Evolutionary conservation across 2,888 invertebrate genomes (phyloP), one percentile per base, ranked within the genome.

Genomic region (Hipparchia semele): DNA sequence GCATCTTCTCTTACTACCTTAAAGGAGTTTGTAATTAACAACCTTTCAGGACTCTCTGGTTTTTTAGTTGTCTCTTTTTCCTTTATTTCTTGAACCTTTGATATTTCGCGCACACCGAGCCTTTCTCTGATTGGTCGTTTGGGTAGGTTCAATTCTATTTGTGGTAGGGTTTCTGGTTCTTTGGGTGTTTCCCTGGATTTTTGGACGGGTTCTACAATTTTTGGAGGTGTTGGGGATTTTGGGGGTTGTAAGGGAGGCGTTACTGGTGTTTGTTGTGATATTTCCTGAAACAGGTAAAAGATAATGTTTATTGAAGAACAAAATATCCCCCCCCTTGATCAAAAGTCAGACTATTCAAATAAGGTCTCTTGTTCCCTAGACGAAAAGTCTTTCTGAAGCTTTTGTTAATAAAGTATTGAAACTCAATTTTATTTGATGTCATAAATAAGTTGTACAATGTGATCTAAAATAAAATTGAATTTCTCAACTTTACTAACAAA

Each of bases 81-180:
- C 76, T 82, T 86, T 9, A 75, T 76, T 79, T 88, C 86, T 6
- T 65, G 65, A 58, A 77, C 68, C 49, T 84, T 89, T n/a, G 79
- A 73, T 72, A 84, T 83, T 71, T 88, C 87, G 2, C 87, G 82
- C 10, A 81, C 81, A 5, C 94, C 94, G 2, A 94, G 86, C 73
- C 94, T 86, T 76, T 94, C 94, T 72, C 94, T 86, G 2, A 94
- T 80, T 1, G 94, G 90, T 73, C 94, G 88, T 83, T 94, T 94
- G 12, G 94, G 94, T 8, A 94, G 87, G 72, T 92, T 90, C 39
- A 94, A 82, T 79, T 94, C 94, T 77, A 94, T 94, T 74, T 91
- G 92, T 0, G 93, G 94, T 46, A 94, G 81, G 2, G 82, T 85
- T 75, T 91, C 91, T 70, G 84, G 81, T 39, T 84, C 84, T 79